phyloP scores from a whole-genome alignment of 1,140 invertebrate species.

The Caerostris extrusa region DNA sequence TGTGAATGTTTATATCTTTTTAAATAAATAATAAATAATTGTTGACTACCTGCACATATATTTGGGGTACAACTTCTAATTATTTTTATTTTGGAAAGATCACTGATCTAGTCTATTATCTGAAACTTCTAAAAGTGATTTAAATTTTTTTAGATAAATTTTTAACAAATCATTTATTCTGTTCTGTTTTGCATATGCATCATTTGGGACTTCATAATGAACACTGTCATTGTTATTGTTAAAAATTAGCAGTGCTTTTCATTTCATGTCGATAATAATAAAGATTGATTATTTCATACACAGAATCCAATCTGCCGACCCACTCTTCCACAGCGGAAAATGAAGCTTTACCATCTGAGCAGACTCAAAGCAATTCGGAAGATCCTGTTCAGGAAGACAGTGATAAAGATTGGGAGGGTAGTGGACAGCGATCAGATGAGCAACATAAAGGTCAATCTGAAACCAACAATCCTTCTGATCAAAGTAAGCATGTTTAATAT shows the following conservation, averaged over 20 bases:
- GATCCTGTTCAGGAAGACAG: constrained; percentile 35
- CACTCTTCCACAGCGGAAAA: constrained; percentile 40
- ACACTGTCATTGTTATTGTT: background rate
- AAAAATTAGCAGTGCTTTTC: background rate
- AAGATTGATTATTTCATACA: background rate
- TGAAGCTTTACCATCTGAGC: background rate
- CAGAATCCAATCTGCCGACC: constrained; percentile 43
- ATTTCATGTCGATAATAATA: background rate
- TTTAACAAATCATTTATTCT: no score
- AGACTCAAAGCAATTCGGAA: background rate
- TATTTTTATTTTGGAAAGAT: no score
- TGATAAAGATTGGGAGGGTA: constrained; percentile 55
- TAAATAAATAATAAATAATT: no score
- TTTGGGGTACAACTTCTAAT: no score
- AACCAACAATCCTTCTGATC: constrained; percentile 5
- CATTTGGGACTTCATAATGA: no score
- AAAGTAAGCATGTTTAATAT: background rate
- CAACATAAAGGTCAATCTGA: constrained; percentile 60
- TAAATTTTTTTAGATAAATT: no score
- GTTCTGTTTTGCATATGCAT: no score
- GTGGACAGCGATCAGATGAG: constrained; percentile 29
- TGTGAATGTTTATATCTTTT: no score
- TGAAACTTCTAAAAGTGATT: no score
- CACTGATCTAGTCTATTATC: no score
- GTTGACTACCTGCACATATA: no score